Conservation (phyloP, 2,797 vertebrate genomes). For the Acanthurus lineatus region DNA sequence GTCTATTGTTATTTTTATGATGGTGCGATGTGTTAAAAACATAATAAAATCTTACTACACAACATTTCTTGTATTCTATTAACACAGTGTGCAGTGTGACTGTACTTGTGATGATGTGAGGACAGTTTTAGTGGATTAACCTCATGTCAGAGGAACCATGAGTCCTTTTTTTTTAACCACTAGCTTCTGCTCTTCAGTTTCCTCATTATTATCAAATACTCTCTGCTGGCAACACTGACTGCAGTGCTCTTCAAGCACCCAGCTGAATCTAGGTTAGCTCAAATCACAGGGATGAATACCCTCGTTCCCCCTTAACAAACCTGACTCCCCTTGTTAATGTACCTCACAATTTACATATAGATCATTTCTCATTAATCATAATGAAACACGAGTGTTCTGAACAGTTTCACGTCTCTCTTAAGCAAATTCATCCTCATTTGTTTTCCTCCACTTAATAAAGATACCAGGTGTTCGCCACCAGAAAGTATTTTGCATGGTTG, state of each 20-base stretch:
- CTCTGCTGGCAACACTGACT: slow-evolving; percentile 32
- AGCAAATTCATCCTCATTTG: slow-evolving; percentile 54
- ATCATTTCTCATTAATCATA: slow-evolving; percentile 65
- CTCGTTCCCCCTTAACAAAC: slow-evolving; percentile 50
- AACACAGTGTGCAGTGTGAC: neutral
- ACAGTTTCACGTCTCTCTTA: slow-evolving; percentile 44
- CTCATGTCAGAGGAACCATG: slow-evolving; percentile 17
- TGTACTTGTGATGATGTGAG: slow-evolving; percentile 9
- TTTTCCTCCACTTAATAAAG: slow-evolving; percentile 52
- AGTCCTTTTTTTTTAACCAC: neutral
- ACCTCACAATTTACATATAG: slow-evolving; percentile 45
- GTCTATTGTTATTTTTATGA: neutral
- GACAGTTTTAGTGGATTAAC: slow-evolving; percentile 41
- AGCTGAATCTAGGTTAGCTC: slow-evolving; percentile 63
- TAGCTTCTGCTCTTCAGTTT: slow-evolving; percentile 23
- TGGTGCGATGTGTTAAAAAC: neutral
- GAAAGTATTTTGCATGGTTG: slow-evolving; percentile 10
- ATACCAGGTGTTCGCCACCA: neutral
- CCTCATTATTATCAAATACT: slow-evolving; percentile 52
- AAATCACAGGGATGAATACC: slow-evolving; percentile 43
- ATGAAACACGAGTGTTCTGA: slow-evolving; percentile 58
- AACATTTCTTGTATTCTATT: neutral
- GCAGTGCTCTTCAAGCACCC: slow-evolving; percentile 30
- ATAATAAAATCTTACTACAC: neutral
- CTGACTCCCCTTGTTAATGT: slow-evolving; percentile 37